Evolutionary conservation across 2,888 invertebrate species (phyloP).

Genomic region (Dendrolimus pini): DNA sequence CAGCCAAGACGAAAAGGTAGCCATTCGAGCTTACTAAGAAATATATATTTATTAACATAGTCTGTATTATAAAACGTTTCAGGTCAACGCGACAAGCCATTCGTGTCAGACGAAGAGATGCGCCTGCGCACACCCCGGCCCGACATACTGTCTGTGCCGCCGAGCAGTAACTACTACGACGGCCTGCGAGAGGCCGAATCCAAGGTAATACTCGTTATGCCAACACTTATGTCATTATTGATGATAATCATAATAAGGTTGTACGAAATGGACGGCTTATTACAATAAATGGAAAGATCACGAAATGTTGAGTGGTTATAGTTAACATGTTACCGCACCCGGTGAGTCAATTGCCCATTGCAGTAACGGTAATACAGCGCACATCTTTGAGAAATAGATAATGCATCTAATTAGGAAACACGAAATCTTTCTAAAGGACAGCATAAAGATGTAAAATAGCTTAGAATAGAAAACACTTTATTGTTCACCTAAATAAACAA

Average conservation of each 20-base stretch:
- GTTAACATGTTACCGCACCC: background rate
- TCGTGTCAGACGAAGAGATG: constrained; percentile 81
- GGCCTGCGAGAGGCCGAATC: constrained; percentile 54
- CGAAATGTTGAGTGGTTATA: constrained; percentile 1
- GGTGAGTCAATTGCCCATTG: background rate
- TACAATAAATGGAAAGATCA: background rate
- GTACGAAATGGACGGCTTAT: background rate
- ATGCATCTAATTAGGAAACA: too few relatives aligned
- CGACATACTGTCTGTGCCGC: constrained; percentile 78
- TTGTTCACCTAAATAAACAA: too few relatives aligned
- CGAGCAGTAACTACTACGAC: constrained; percentile 57
- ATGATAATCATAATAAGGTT: constrained; percentile 1
- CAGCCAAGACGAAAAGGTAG: too few relatives aligned
- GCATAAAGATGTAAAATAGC: too few relatives aligned
- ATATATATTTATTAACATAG: too few relatives aligned
- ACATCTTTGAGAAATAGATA: too few relatives aligned
- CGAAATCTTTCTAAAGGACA: too few relatives aligned
- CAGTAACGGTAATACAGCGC: too few relatives aligned
- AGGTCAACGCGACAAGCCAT: constrained; percentile 83
- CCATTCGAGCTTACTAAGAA: too few relatives aligned
- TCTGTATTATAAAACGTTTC: constrained; percentile 15
- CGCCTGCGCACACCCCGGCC: constrained; percentile 81
- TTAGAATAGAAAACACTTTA: too few relatives aligned
- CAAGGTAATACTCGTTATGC: constrained; percentile 30
- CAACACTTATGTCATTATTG: background rate